A percentile compares a stretch with the other conserved stretches of the same genome.
phyloP scores from a whole-genome alignment of 2,113 vertebrate species.

The Machaerirhynchus nigripectus region DNA sequence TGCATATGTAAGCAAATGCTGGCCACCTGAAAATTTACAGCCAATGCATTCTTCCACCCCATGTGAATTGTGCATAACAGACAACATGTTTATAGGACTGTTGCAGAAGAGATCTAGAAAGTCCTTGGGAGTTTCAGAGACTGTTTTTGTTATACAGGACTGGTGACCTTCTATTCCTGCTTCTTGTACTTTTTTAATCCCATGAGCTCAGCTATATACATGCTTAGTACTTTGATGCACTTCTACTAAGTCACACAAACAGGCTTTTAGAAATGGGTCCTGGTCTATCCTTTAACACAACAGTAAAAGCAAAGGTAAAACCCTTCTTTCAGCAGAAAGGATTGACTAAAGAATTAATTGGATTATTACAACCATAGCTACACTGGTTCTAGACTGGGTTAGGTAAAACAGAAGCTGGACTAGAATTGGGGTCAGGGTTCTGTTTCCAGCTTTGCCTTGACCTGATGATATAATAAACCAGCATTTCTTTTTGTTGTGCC shows the following conservation, averaged over 20 bases:
- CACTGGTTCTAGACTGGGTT: background rate
- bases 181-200: background rate
- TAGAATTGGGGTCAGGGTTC: background rate
- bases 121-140: background rate
- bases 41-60: background rate
- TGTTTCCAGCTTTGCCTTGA: background rate
- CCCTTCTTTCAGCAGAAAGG: background rate
- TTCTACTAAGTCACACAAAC: background rate
- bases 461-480: background rate
- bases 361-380: background rate
- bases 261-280: background rate
- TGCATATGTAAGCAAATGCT: background rate
- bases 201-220: background rate
- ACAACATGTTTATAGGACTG: background rate
- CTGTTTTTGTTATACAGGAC: background rate
- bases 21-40: background rate
- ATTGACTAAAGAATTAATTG: background rate
- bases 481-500: background rate
- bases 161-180: background rate
- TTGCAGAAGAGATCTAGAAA: background rate
- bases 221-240: background rate
- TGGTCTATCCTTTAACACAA: background rate
- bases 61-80: background rate
- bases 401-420: background rate
- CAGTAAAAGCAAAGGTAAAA: background rate